Evolutionary conservation across 2,888 invertebrate species (phyloP), one percentile per base, ranked within the genome.

Genomic region (Lymantria dispar): DNA sequence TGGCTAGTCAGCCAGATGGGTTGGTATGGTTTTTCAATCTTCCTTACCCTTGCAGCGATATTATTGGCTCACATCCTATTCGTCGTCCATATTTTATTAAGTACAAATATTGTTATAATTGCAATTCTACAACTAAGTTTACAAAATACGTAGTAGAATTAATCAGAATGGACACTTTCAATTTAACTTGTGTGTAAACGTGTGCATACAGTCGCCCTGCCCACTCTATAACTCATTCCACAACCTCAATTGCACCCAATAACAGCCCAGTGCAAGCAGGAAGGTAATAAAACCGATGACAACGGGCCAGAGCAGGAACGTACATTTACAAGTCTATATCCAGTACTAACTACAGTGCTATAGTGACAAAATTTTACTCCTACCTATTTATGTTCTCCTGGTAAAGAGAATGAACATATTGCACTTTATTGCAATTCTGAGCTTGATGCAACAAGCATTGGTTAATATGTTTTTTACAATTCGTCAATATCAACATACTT

Each of bases 221-320:
- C n/a, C 11, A 39, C 22, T 38, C 33, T 11, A 22, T 38, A 5
- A 41, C 47, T 30, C 51, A 44, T 42, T 31, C 51, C 57, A 54
- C 55, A 47, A 12, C 41, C 38, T 30, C 46, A 40, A 41, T 47
- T 50, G 51, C 48, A 51, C 8, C 44, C 56, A 57, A 47, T 52
- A 22, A 10, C 48, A 45, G 42, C 29, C 14, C 30, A 15, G 56
- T 52, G 58, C 52, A 60, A 65, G 52, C 50, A 60, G 54, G 62
- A 62, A 50, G 49, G 56, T 50, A 47, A 15, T 37, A 42, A 39
- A 51, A 39, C 48, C 37, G 45, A n/a, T 36, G 30, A 30, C 45
- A 43, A 37, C 8, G 47, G 10, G 45, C 31, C 13, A 33, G 52
- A 52, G 47, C 29, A 42, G 51, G 54, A 56, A 45, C 52, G 42